phyloP scores from a whole-genome alignment of 2,888 invertebrate species.

The Scrobipalpa atriplicella region DNA sequence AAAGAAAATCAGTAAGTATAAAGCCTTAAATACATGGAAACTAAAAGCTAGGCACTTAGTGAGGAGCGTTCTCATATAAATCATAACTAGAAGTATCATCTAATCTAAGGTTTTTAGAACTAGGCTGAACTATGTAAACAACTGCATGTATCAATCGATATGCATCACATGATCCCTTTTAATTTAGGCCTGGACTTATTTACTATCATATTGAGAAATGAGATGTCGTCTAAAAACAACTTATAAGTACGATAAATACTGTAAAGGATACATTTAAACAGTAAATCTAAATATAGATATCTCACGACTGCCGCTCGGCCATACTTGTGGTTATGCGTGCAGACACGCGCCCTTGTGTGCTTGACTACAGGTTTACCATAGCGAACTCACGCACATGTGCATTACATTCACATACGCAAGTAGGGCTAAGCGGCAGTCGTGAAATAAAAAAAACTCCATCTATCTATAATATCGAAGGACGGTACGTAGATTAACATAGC shows the following conservation, averaged over 20 bases:
- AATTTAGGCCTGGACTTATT: not conserved
- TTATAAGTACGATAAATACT: not conserved
- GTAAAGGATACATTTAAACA: not conserved
- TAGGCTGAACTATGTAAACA: not conserved
- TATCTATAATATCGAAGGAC: no score
- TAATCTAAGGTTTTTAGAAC: not conserved
- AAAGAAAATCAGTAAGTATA: not conserved
- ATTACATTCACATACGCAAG: no score
- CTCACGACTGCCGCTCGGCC: no score
- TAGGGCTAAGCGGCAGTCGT: no score
- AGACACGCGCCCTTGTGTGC: no score
- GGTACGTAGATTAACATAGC: no score
- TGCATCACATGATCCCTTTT: constrained; percentile 7
- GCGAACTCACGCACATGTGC: no score
- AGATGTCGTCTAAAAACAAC: not conserved
- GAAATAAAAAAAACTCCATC: not conserved
- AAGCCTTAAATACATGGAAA: constrained; percentile 15
- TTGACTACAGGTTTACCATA: no score
- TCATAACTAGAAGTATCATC: not conserved
- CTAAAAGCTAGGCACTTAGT: constrained; percentile 63
- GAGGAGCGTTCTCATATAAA: constrained; percentile 40
- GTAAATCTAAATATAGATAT: no score
- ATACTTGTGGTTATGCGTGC: no score
- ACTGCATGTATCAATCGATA: constrained; percentile 18
- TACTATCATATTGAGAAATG: not conserved